Conservation (phyloP, 2,113 vertebrate genomes). For the Tapirus terrestris region DNA sequence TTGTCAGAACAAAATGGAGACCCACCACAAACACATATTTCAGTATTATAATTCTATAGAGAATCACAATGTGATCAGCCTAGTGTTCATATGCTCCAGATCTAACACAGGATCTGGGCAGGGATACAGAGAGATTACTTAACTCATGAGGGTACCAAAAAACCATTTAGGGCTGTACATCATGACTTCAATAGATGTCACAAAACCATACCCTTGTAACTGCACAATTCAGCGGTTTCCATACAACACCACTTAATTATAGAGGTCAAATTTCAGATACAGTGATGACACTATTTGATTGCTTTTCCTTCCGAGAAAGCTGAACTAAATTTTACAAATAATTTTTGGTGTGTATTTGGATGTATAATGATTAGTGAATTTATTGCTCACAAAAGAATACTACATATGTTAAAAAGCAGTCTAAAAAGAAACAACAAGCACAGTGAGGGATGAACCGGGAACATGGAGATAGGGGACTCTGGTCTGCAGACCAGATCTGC, state of each 20-base stretch:
- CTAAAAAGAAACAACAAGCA: constrained; percentile 16
- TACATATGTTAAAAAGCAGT: neutral
- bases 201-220: constrained; percentile 77
- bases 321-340: constrained; percentile 55
- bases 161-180: constrained; percentile 61
- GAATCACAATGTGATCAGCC: constrained; percentile 60
- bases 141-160: constrained; percentile 63
- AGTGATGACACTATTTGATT: neutral
- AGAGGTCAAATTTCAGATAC: constrained; percentile 66
- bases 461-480: neutral
- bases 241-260: constrained; percentile 51
- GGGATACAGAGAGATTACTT: constrained; percentile 78
- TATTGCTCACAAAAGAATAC: constrained; percentile 34
- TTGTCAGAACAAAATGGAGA: constrained; percentile 83
- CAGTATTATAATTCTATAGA: constrained; percentile 54
- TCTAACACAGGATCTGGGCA: constrained; percentile 65
- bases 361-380: constrained; percentile 1
- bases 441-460: neutral
- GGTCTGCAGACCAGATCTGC: neutral
- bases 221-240: constrained; percentile 68
- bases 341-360: neutral
- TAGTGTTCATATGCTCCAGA: constrained; percentile 65
- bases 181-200: constrained; percentile 83
- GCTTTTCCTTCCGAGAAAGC: constrained; percentile 28
- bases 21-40: constrained; percentile 79